A percentile compares a stretch with the other conserved stretches of the same genome.
These are phyloP conservation scores for Tachina lurida DNA, from an alignment of 2,888 invertebrate genomes.

Conservation along the genomic window DNA sequence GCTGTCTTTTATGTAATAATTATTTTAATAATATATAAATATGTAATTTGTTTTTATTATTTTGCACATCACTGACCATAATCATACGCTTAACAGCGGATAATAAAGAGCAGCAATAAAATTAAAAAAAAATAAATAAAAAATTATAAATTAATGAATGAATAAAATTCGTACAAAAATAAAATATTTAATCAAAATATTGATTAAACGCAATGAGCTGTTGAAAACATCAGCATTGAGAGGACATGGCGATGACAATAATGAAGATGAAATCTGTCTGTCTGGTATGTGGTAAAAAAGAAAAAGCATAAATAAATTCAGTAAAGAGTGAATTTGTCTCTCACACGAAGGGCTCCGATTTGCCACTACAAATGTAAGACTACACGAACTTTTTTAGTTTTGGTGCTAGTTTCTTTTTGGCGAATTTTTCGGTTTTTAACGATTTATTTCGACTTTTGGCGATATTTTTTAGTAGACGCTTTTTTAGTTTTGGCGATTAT, in stretches of 20 bases:
- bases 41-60: slow-evolving; percentile 27
- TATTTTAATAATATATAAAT: slow-evolving; percentile 51
- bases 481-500: too few relatives aligned
- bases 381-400: too few relatives aligned
- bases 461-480: too few relatives aligned
- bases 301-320: too few relatives aligned
- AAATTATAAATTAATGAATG: slow-evolving; percentile 43
- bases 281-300: too few relatives aligned
- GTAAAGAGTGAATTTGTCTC: too few relatives aligned
- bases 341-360: too few relatives aligned
- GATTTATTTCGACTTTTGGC: too few relatives aligned
- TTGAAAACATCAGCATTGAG: neutral
- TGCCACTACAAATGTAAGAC: too few relatives aligned
- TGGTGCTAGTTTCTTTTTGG: too few relatives aligned
- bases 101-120: slow-evolving; percentile 18
- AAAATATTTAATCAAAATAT: slow-evolving; percentile 54
- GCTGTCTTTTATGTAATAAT: slow-evolving; percentile 43
- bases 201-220: slow-evolving; percentile 40
- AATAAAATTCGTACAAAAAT: slow-evolving; percentile 43
- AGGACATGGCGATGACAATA: neutral
- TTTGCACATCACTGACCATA: slow-evolving; percentile 44
- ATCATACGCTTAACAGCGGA: slow-evolving; percentile 23
- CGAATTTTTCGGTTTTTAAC: too few relatives aligned
- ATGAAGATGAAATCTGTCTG: neutral
- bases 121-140: slow-evolving; percentile 15